Evolutionary conservation across 1,140 invertebrate species (phyloP).

Genomic region (Drosophila miranda): DNA sequence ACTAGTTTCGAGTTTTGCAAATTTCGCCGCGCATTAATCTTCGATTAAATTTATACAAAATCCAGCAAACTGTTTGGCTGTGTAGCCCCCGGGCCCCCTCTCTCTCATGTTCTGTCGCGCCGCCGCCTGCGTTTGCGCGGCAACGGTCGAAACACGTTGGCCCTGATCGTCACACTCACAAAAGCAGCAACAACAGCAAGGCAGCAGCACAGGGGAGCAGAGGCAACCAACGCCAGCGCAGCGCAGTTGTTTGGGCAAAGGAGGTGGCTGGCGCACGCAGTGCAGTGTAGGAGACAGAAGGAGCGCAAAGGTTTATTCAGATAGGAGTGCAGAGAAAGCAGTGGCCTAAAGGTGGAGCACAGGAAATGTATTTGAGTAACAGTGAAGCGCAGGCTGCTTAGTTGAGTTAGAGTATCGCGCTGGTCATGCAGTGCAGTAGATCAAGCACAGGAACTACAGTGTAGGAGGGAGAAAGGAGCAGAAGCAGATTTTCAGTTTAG

Average conservation of each 20-base stretch:
- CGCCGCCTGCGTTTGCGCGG: slow-evolving; percentile 38
- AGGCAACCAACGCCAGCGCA: background rate
- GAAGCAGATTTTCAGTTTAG: no score
- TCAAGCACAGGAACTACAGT: no score
- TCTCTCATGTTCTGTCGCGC: slow-evolving; percentile 19
- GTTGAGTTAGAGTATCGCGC: no score
- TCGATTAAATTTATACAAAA: slow-evolving; percentile 14
- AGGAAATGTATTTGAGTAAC: no score
- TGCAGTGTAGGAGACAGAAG: no score
- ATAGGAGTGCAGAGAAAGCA: no score
- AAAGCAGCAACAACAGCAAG: background rate
- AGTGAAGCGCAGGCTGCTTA: no score
- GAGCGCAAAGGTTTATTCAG: no score
- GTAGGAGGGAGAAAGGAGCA: no score
- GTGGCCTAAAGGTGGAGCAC: no score
- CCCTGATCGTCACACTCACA: slow-evolving; percentile 50
- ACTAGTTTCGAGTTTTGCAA: slow-evolving; percentile 51
- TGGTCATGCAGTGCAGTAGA: no score
- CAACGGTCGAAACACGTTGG: slow-evolving; percentile 46
- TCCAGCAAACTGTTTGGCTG: slow-evolving; percentile 19
- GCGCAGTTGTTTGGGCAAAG: background rate
- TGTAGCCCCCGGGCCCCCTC: slow-evolving; percentile 26
- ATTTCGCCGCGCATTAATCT: slow-evolving; percentile 44
- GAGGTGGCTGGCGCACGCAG: background rate
- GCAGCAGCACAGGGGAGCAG: slow-evolving; percentile 1